Base-by-base conservation (phyloP, 2,113 vertebrate genomes). In the Menura novaehollandiae region DNA sequence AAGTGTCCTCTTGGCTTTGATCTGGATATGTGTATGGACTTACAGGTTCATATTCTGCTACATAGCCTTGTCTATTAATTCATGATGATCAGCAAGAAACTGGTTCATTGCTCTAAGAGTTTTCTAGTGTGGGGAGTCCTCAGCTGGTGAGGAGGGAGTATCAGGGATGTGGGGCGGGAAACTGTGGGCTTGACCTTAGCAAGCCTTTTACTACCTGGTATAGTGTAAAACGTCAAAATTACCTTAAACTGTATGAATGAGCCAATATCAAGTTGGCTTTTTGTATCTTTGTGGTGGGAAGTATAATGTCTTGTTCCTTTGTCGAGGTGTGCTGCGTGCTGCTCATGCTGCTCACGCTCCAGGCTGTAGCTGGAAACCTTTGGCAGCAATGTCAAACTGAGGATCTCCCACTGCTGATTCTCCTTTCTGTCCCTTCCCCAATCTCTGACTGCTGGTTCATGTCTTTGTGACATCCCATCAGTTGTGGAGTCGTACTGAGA, bases 51-150 rank as follows among this genome's bases (percentile, higher is more conserved):
- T 75, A 24, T 53, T 82, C 41, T 82, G 39, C 37, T 52, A 1
- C 0, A 0, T 3, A n/a, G 8, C 22, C 32, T 59, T 66, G 22
- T 13, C 32, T 56, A 4, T 30, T 72, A 41, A 23, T 46, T 51
- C 11, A 4, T 53, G 53, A 28, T n/a, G 24, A 37, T 13, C 6
- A 10, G 4, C 1, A 1, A 72, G 41, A 62, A 81, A 8, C 2
- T 32, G 22, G 2, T n/a, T 56, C 24, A 15, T 27, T 69, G 10
- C 26, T 62, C 11, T 26, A 27, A 21, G 53, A 15, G 28, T 68
- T 68, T 88, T 41, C 28, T 12, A 3, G 2, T 3, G 0, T 33
- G 46, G 33, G 7, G 19, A 46, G 17, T 58, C 17, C 37, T 64
- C 32, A 66, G 13, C 32, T 37, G 35, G 7, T 64, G 18, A 41